A percentile compares a stretch with the other conserved stretches of the same genome.
phyloP scores from a whole-genome alignment of 2,797 vertebrate genomes.

The Chlorospingus semifuscus region DNA sequence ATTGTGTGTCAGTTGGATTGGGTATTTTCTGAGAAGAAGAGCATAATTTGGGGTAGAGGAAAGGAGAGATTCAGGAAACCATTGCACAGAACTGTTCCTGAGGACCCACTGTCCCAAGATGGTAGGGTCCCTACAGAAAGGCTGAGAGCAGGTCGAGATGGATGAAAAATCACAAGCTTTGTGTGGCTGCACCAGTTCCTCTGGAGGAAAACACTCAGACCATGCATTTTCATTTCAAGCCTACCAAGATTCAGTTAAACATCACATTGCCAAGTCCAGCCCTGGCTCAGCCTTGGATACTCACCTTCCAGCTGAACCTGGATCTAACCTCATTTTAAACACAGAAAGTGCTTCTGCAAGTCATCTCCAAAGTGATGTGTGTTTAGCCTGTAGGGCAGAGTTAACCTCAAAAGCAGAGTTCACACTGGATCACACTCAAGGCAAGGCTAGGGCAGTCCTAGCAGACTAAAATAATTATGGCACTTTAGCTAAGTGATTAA shows the following conservation, averaged over 20 bases:
- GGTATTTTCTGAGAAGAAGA: neutral
- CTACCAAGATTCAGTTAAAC: neutral
- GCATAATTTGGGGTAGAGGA: neutral
- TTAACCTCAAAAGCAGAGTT: neutral
- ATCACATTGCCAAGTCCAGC: neutral
- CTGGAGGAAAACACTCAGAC: neutral
- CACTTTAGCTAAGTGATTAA: neutral
- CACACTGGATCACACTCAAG: neutral
- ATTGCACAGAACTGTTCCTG: neutral
- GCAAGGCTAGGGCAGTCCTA: neutral
- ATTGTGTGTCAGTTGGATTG: neutral
- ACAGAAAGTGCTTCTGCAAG: neutral
- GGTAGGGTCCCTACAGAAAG: neutral
- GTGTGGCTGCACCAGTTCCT: neutral
- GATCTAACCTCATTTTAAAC: neutral
- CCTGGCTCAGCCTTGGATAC: neutral
- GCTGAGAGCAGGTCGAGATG: neutral
- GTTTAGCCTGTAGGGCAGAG: neutral
- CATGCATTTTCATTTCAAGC: neutral
- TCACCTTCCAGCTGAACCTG: neutral
- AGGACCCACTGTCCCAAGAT: neutral
- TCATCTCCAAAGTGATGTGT: neutral
- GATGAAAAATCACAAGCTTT: neutral
- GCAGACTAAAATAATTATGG: neutral
- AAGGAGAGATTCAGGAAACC: neutral